Base-by-base conservation (phyloP, 2,113 vertebrate genomes). In the Marmota monax region DNA sequence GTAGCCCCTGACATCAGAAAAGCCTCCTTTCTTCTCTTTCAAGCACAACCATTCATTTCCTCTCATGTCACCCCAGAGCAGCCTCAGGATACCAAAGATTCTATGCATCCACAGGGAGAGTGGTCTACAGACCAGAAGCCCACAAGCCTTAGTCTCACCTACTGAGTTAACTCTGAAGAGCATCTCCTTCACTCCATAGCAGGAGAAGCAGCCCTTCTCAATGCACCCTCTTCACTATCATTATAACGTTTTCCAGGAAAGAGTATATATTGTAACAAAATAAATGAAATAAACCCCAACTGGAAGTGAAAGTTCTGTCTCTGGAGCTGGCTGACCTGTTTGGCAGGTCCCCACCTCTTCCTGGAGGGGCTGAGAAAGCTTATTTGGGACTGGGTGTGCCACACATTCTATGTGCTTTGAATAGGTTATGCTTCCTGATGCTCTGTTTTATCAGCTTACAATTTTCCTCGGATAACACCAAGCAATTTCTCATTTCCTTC, bases 401-500 rank as follows among this genome's bases (percentile, higher is more conserved):
- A 34, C 65, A 17, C 27, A 22, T 80, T 34, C 77, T 87, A 58
- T 63, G 0, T 74, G 88, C 84, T 91, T 92, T 79, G 63, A 88
- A 63, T 79, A 92, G 22, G 17, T 94, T 90, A 84, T 22, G 69
- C 42, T 96, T 84, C 34, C 61, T 20, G 53, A 74, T 32, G 82
- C 61, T 90, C 16, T 11, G 1, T 96, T 92, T 96, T 95, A 91
- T 95, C 90, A 79, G 77, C 65, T 94, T 86, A 72, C 79, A 97
- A 70, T 92, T 97, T 97, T 95, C 84, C 58, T 73, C 4, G 9
- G 84, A 80, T 67, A 96, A 88, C 48, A 82, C 58, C 32, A 95
- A 84, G 97, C 73, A 88, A 53, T 97, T 97, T 98, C 84, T 96
- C 85, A 94, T 97, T 95, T 88, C 69, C 51, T 90, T 94, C 39